Evolutionary conservation across 2,113 vertebrate genomes (phyloP).

Genomic region (Suncus etruscus): DNA sequence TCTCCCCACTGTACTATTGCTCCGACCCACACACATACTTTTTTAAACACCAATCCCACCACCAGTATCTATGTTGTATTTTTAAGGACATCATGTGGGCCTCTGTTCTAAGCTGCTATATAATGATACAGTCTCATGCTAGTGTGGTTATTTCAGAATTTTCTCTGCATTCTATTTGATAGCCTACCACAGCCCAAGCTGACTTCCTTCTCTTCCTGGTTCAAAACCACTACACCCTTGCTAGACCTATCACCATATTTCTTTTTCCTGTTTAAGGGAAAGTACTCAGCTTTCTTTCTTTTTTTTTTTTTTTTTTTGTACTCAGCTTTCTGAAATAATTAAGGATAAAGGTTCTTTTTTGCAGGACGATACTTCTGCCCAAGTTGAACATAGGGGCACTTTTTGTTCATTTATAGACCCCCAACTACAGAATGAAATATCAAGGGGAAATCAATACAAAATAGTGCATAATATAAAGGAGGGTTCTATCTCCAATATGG

Average conservation of each 20-base stretch:
- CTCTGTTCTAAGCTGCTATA: background rate
- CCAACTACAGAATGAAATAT: constrained; percentile 2
- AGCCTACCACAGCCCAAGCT: background rate
- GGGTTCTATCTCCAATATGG: background rate
- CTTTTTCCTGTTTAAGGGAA: constrained; percentile 29
- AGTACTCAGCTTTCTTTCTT: background rate
- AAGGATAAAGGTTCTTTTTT: background rate
- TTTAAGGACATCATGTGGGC: background rate
- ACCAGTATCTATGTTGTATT: background rate
- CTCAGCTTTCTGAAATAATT: background rate
- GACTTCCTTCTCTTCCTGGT: constrained; percentile 44
- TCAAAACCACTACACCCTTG: constrained; percentile 5
- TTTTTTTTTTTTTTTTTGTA: no score
- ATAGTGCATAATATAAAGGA: background rate
- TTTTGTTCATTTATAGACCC: background rate
- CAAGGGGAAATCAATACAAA: constrained; percentile 9
- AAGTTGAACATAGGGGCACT: background rate
- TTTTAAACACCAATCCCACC: no score
- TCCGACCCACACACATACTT: no score
- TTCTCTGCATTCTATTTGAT: constrained; percentile 6
- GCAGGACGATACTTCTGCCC: background rate
- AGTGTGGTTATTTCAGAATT: background rate
- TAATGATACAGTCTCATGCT: background rate
- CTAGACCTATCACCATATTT: constrained; percentile 8
- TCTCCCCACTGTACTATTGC: no score